These are phyloP conservation scores for Vultur gryphus DNA, from an alignment of 2,797 vertebrate genomes.

Conservation along the genomic window DNA sequence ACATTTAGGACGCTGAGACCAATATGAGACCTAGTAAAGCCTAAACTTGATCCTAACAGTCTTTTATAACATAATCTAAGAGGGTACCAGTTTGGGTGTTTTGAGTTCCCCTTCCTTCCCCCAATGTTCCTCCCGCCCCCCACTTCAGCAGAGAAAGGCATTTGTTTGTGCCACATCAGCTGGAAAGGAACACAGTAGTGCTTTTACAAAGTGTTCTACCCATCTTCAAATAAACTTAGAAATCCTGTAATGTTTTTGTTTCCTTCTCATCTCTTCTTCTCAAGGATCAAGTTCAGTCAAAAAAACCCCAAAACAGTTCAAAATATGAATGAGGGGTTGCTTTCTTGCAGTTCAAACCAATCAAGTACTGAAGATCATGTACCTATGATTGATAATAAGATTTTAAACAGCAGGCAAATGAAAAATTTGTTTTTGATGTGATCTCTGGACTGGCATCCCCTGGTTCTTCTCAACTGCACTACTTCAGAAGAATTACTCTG, in stretches of 20 bases:
- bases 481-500: slow-evolving; percentile 12
- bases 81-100: fast-evolving
- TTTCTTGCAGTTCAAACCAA: background rate
- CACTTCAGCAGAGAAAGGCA: background rate
- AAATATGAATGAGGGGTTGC: background rate
- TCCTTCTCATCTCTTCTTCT: background rate
- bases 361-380: background rate
- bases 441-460: background rate
- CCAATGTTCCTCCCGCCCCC: fast-evolving
- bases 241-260: background rate
- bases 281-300: background rate
- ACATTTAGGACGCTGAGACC: background rate
- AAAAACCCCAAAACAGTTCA: background rate
- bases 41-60: background rate
- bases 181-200: background rate
- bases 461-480: slow-evolving; percentile 5
- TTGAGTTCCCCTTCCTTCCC: background rate
- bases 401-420: slow-evolving; percentile 15
- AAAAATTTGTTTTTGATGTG: slow-evolving; percentile 23
- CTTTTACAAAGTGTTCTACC: background rate
- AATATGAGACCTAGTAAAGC: background rate
- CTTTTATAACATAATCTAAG: background rate
- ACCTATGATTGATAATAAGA: background rate
- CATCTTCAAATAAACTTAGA: background rate
- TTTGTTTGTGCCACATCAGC: background rate